These are phyloP conservation scores for Archips crataeganus DNA, from an alignment of 2,888 invertebrate genomes.

Conservation along the genomic window DNA sequence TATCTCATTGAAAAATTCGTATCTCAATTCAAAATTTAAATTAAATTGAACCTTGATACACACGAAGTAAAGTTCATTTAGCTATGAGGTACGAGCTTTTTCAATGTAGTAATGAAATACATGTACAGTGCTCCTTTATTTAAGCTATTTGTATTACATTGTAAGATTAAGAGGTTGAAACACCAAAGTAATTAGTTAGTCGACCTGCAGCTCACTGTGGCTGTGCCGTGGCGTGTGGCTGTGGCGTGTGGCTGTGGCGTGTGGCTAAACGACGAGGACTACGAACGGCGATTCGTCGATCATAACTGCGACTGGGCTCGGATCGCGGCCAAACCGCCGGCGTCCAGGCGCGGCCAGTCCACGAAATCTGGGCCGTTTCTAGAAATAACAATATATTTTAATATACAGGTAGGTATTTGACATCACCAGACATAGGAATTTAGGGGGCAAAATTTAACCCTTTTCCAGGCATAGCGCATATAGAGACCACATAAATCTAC, in stretches of 20 bases:
- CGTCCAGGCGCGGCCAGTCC: conserved; percentile 93
- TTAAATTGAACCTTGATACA: too few relatives aligned
- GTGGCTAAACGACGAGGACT: conserved; percentile 66
- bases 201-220: conserved; percentile 5
- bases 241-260: conserved; percentile 12
- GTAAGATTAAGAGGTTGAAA: neutral
- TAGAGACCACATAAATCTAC: too few relatives aligned
- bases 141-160: neutral
- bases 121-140: too few relatives aligned
- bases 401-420: neutral
- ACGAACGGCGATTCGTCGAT: conserved; percentile 73
- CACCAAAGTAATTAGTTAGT: conserved; percentile 5
- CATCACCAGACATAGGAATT: neutral
- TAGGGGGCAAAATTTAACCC: neutral
- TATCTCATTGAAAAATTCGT: too few relatives aligned
- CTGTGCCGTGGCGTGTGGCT: neutral
- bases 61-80: too few relatives aligned
- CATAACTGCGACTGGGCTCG: conserved; percentile 71
- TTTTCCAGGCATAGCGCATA: too few relatives aligned
- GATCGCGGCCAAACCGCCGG: conserved; percentile 68
- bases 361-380: conserved; percentile 97
- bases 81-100: too few relatives aligned
- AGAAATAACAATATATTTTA: conserved; percentile 46
- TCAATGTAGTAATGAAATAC: too few relatives aligned
- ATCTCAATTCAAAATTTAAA: too few relatives aligned